A percentile compares a stretch with the other conserved stretches of the same genome.
Conservation (phyloP, 2,888 invertebrate genomes). For the Tipula helvola region DNA sequence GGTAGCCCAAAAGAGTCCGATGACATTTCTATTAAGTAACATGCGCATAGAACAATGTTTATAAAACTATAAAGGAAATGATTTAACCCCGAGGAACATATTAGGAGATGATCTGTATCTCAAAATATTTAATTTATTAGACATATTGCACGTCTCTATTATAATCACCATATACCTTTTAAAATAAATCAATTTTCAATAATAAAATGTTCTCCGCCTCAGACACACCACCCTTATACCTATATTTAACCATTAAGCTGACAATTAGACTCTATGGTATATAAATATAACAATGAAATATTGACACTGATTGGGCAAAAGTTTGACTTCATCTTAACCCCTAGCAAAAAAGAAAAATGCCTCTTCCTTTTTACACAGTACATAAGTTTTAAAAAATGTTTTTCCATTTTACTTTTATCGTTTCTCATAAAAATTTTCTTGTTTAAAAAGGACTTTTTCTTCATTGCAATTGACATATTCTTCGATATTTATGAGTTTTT, state of each 20-base stretch:
- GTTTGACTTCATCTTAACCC: not conserved
- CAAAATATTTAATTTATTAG: not conserved
- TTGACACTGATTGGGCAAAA: constrained; percentile 4
- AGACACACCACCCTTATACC: not conserved
- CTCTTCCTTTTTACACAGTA: not conserved
- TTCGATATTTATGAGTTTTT: not conserved
- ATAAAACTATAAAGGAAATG: no score
- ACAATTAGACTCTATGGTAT: not conserved
- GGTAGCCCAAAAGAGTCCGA: no score
- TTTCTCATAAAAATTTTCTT: not conserved
- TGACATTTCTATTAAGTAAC: no score
- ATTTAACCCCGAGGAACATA: no score
- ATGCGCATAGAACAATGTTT: no score
- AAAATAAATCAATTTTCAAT: not conserved
- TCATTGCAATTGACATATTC: constrained; percentile 4
- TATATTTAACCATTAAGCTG: not conserved
- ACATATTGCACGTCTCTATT: not conserved
- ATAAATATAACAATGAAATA: not conserved
- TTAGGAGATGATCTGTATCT: not conserved
- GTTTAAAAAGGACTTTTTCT: not conserved
- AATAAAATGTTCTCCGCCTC: not conserved
- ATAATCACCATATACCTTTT: not conserved
- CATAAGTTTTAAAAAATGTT: not conserved
- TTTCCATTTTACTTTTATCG: not conserved
- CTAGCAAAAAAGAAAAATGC: not conserved